Evolutionary conservation across 2,888 invertebrate species (phyloP), one percentile per base, ranked within the genome.

Genomic region (Anoncus sp.): DNA sequence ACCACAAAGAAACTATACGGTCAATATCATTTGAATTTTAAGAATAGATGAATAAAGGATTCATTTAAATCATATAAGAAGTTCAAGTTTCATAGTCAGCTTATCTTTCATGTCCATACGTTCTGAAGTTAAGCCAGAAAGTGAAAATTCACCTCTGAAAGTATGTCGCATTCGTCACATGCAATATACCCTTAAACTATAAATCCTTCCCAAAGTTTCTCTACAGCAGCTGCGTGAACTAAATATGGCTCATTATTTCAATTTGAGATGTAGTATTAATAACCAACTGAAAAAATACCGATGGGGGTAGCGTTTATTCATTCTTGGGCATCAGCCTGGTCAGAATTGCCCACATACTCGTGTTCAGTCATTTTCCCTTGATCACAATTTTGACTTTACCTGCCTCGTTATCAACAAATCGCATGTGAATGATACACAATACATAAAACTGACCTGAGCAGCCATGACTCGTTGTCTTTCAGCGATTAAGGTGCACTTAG

Each of bases 391-490:
- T 7, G 7, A 31, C 31, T 31, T 31, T 7, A 7, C 31, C 7
- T 31, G 31, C 7, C 31, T 3, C 7, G 7, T 31, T 31, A 31
- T 9, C 38, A 38, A 38, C 38, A 12, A 38, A 31, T 31, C 7
- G 3, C 3, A 31, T 5, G 7, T 31, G 7, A 31, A 31, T 31
- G 3, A 31, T 5, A 31, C 7, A 31, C 31, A 31, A 12, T 38
- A 10, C 12, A 12, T 4, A 38, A 45, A 80, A 87, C 91, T 90
- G 91, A 97, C 97, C 94, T 98, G 97, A 66, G 99, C 99, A 18
- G 99, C 99, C 99, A 99, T 99, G 77, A 99, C 99, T 47, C 99
- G 93, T 92, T 99, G 99, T 79, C 99, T 92, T 92, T 99, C 99
- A 1, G 99, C 99, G 83, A 99, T 99, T 82, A 99, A 94, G 18